Evolutionary conservation across 2,113 vertebrate genomes (phyloP).

Genomic region (Boulengerochromis microlepis): DNA sequence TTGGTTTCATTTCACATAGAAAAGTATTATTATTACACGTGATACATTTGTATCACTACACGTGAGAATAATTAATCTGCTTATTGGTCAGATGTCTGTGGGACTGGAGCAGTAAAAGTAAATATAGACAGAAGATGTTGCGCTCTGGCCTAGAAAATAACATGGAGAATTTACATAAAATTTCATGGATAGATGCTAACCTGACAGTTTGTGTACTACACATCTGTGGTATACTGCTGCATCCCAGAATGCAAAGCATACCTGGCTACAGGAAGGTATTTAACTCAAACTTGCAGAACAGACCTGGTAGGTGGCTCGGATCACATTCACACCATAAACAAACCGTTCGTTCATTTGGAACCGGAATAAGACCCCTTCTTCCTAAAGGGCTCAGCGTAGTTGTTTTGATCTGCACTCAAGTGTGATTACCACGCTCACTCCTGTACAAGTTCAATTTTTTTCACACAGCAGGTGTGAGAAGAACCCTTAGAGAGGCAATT

Average conservation of each 20-base stretch:
- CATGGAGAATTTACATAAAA: background rate
- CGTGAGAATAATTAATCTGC: background rate
- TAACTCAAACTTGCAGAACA: background rate
- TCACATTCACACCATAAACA: background rate
- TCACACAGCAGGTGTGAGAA: background rate
- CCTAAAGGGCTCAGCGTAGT: background rate
- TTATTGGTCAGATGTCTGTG: background rate
- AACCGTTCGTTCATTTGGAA: background rate
- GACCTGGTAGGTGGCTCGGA: background rate
- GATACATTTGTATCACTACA: background rate
- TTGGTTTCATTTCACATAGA: background rate
- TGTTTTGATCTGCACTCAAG: background rate
- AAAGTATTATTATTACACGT: background rate
- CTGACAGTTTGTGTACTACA: background rate
- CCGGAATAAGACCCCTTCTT: background rate
- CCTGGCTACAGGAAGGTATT: background rate
- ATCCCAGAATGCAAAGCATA: background rate
- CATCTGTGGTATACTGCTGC: background rate
- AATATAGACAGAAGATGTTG: background rate
- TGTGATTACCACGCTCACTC: background rate
- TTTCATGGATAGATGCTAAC: background rate
- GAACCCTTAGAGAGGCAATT: background rate
- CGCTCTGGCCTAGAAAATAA: accelerated
- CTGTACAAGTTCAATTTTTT: background rate
- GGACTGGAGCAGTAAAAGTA: background rate